Base-by-base conservation (phyloP, 2,113 vertebrate species). In the Labrus mixtus region DNA sequence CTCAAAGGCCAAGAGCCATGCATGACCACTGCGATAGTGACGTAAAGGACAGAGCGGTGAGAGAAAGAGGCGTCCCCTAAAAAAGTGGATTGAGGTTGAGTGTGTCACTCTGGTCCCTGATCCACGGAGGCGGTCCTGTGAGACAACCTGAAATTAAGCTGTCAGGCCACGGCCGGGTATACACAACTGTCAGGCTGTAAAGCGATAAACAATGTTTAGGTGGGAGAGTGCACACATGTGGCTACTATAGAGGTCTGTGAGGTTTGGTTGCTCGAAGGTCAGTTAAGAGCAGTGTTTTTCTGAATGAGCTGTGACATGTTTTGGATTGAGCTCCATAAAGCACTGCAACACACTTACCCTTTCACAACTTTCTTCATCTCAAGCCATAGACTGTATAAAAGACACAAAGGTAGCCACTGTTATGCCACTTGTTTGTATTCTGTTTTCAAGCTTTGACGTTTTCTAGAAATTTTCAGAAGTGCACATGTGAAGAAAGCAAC, bases 71-170 rank as follows among this genome's bases (percentile, higher is more conserved):
- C 13, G 29, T 85, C 75, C 48, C 67, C 58, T 33, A 81, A 62
- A 58, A 83, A 80, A 77, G 69, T 62, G 54, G 75, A 70, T 67
- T 70, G 39, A 73, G 74, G 79, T 82, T 89, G 62, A 69, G 48
- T 73, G 68, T 78, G 83, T 91, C 89, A 81, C 75, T 81, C 76
- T 10, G 43, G 61, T 72, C 54, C 72, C 65, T 74, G 84, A 92
- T 83, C 68, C 64, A 57, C 43, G 22, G 69, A 76, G 85, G 78
- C 85, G 79, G 82, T 72, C 86, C 70, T 12, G 20, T 45, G 43
- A 77, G 81, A 89, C 85, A 91, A 85, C 85, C 33, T 91, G 80
- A 72, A 84, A 93, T 94, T 92, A 93, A 88, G 79, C 89, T 91
- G 90, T 93, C 93, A 92, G 57, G 65, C 76, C 12, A 20, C 79